Evolutionary conservation across 1,140 invertebrate genomes (phyloP), one percentile per base, ranked within the genome.

Genomic region (Paracyclopina nana): DNA sequence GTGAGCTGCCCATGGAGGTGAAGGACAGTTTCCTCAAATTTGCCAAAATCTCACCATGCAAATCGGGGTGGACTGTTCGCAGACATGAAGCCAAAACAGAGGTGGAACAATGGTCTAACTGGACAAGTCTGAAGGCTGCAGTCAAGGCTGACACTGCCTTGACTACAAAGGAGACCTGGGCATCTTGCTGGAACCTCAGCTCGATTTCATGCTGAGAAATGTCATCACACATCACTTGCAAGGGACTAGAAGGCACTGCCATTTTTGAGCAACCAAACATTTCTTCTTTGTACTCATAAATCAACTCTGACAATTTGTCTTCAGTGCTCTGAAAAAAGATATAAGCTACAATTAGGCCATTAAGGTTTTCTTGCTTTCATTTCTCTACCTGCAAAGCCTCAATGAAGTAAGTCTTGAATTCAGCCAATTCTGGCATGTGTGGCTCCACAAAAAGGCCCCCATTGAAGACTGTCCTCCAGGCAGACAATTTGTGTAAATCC

Each of bases 131-230:
- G 8, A 60, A 50, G 8, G 59, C 60, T 8, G 61, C 60, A n/a
- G 60, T 61, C n/a, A 59, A 60, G 6, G 60, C 60, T 14, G 60
- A 61, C 4, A 60, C 57, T 5, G 59, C 61, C 45, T 58, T 60
- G n/a, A 60, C 57, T 5, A 60, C 59, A 41, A 60, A 60, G 5
- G 56, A 55, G 4, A 62, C 56, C 55, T 60, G 16, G 6, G 54
- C 44, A 28, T 54, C 53, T 44, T 55, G 54, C 8, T 50, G 52
- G 42, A 50, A 54, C 27, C 27, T 44, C 4, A 46, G 52, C n/a
- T 50, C 20, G n/a, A 46, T 53, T 12, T 51, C 44, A 52, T 50
- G 29, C 14, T 16, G 3, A 2, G 48, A 14, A 24, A 44, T 38
- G 4, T 44, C 18, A n/a, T 46, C 25, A 26, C 50, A 52, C 8